phyloP scores from a whole-genome alignment of 2,797 vertebrate genomes.

The Sylvia borin region DNA sequence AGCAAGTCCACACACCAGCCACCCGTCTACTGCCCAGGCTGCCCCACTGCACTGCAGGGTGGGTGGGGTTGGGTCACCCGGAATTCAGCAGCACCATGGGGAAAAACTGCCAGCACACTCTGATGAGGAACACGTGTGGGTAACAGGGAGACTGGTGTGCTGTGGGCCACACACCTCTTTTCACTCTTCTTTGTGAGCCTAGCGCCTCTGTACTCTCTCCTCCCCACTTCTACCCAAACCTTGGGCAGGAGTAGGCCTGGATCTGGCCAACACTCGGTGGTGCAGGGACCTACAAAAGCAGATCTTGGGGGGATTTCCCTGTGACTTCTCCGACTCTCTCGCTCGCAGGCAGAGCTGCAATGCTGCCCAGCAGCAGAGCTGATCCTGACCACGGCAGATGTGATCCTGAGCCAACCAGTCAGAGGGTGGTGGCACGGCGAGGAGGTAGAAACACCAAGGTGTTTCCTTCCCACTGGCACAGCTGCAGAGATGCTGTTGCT shows the following conservation, averaged over 20 bases:
- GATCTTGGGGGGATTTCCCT: background rate
- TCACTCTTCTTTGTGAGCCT: background rate
- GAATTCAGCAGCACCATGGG: accelerated
- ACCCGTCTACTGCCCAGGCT: accelerated
- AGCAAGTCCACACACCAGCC: background rate
- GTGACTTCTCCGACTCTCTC: background rate
- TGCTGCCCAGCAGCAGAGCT: background rate
- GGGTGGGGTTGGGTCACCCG: background rate
- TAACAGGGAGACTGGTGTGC: background rate
- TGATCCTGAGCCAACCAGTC: background rate
- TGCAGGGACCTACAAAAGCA: background rate
- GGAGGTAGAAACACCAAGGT: background rate
- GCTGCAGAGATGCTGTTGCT: background rate
- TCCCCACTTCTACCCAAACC: background rate
- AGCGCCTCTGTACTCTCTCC: background rate
- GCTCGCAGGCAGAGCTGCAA: background rate
- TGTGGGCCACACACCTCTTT: background rate
- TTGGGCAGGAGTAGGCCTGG: background rate
- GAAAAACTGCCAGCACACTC: accelerated
- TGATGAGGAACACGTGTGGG: background rate
- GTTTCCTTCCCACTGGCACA: background rate
- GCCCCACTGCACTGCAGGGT: background rate
- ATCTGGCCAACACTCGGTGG: accelerated
- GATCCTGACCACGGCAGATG: background rate
- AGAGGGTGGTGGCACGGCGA: background rate